Evolutionary conservation across 2,113 vertebrate species (phyloP), one percentile per base, ranked within the genome.

Genomic region (Serranochromis macrocephalus): DNA sequence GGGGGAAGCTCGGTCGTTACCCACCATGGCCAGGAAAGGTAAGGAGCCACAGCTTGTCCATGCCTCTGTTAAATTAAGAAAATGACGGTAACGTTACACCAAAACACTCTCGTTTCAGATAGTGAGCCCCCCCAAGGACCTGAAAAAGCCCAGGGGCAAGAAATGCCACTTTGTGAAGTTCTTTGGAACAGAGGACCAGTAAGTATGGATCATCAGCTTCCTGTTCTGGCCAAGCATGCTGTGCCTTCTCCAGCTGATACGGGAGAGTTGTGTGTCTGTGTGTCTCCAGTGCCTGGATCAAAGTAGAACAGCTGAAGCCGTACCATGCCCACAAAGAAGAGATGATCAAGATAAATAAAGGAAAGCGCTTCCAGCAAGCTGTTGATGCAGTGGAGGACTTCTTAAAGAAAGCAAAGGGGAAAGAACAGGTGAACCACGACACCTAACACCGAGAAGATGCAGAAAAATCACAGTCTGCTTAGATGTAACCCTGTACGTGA

Each of bases 111-210:
- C 14, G 36, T 94, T 95, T 90, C 93, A 99, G 99, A 95, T 99
- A 82, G 99, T 99, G 87, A 99, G 99, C 92, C 98, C 99, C 33
- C 99, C 99, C 57, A 99, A 99, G 96, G 99, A 99, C 90, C 94
- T 99, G 95, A 99, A 99, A 94, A 99, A 99, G 89, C 98, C 99
- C 26, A 96, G 98, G 87, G 99, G 98, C 68, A 99, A 99, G 92
- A 99, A 99, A 96, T 99, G 98, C 94, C 99, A 99, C 95, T 99
- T 99, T 94, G 98, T 99, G 80, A 99, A 99, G 93, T 99, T 99
- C 96, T 99, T 99, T 96, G 99, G 99, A 94, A 99, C 99, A 83
- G 99, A 99, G 97, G 99, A 99, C 95, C 99, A 99, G 99, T 99
- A 96, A 97, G 99, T 98, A 16, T 63, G 6, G 26, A 3, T 1